Conservation (phyloP, 2,888 invertebrate genomes). For the Tetragonisca angustula region DNA sequence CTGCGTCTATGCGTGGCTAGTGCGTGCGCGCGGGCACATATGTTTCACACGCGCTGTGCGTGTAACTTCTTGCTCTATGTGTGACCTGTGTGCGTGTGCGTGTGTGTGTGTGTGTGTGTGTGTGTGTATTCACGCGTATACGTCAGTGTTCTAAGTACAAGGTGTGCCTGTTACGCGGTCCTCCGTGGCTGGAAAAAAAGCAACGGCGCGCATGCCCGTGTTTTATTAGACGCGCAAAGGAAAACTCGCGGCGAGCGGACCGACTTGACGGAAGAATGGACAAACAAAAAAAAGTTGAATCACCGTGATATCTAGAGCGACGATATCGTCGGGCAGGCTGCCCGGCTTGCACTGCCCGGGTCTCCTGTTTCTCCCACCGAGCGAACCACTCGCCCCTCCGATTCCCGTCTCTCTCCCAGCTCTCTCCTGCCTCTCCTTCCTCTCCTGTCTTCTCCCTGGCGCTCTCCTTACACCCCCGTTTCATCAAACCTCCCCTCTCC, state of each 20-base stretch:
- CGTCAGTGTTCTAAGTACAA: neutral
- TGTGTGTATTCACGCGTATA: neutral
- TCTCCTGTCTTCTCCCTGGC: conserved; percentile 41
- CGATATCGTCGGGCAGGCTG: conserved; percentile 81
- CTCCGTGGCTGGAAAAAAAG: conserved; percentile 17
- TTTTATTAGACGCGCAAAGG: conserved; percentile 3
- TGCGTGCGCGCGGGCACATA: conserved; percentile 14
- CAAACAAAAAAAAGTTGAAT: conserved; percentile 29
- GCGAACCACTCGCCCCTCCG: conserved; percentile 62
- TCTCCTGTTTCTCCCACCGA: conserved; percentile 81
- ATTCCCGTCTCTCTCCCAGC: conserved; percentile 66
- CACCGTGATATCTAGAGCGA: conserved; percentile 63
- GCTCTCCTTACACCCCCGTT: conserved; percentile 56
- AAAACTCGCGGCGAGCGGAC: conserved; percentile 18
- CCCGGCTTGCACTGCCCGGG: conserved; percentile 84
- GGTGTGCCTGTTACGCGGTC: conserved; percentile 3
- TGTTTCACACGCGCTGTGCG: conserved; percentile 4
- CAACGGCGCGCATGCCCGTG: conserved; percentile 18
- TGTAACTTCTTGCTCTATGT: neutral
- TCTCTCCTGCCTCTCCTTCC: conserved; percentile 47
- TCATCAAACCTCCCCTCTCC: neutral
- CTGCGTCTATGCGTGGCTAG: neutral
- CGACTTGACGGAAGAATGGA: neutral
- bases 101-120: neutral
- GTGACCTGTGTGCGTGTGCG: neutral